Base-by-base conservation (phyloP, 2,888 invertebrate species). In the Lasius fuliginosus region DNA sequence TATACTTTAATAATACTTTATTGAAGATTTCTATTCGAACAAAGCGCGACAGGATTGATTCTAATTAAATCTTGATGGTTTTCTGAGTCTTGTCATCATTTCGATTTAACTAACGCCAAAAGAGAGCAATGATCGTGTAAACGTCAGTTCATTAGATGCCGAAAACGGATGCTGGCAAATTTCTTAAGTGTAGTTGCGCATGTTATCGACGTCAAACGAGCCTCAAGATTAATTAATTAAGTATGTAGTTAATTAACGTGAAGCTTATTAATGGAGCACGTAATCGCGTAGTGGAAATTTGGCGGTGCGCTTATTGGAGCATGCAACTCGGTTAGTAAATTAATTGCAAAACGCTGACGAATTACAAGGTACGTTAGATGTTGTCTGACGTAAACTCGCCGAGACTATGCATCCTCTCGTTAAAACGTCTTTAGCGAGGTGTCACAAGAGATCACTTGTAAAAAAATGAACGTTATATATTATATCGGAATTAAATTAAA, bases 251-350 rank as follows among this genome's bases (percentile, higher is more conserved):
- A 77, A 69, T 77, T 77, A 77, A 77, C 77, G 56, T 71, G 77
- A 77, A 71, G 77, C 56, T 77, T 77, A 77, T 77, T 77, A 77
- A 77, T 77, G 73, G 73, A 77, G 77, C 77, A 56, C 71, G 71
- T 77, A 77, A 77, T 77, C 77, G 56, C 73, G 30, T 27, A 30
- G 53, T 69, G 53, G 40, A 77, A 77, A 77, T 77, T 77, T 42
- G 77, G 73, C 56, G 77, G 36, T 77, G 71, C 23, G 75, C 56
- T 77, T 71, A 77, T 71, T 71, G 73, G 77, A 23, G 56, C 73
- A 56, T 77, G 77, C 69, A 77, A 77, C 73, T 77, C 23, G 53
- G 71, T 77, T 77, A 77, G 77, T 56, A 77, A 77, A 77, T 77
- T 77, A 69, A 77, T 71, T 56, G 77, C 77, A 77, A 77, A 77